Conservation (phyloP, 2,113 vertebrate species). For the Clarias magur region DNA sequence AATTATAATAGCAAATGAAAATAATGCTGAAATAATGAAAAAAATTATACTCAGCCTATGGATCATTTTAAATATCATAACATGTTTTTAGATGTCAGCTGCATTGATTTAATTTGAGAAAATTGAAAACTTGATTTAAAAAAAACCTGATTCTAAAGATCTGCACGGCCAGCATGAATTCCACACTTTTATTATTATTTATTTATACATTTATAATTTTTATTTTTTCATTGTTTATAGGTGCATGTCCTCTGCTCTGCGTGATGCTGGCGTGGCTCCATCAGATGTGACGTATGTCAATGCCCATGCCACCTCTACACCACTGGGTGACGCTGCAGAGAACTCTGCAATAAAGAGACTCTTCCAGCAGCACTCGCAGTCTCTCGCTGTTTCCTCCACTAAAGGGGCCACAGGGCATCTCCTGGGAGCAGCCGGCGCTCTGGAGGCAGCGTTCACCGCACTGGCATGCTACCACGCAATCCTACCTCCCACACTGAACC, state of each 20-base stretch:
- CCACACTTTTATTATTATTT: neutral
- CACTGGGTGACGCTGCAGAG: slow-evolving; percentile 92
- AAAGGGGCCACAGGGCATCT: slow-evolving; percentile 95
- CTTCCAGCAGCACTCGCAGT: slow-evolving; percentile 72
- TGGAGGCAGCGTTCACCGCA: slow-evolving; percentile 88
- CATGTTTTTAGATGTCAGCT: neutral
- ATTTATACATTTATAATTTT: neutral
- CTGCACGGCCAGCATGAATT: neutral
- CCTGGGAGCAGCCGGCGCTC: slow-evolving; percentile 88
- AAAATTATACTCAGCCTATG: neutral
- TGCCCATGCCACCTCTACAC: slow-evolving; percentile 94
- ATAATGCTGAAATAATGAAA: no score
- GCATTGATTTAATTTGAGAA: neutral
- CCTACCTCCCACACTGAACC: slow-evolving; percentile 91
- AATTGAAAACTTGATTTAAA: no score
- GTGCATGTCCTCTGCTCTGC: slow-evolving; percentile 92
- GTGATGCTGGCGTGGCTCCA: slow-evolving; percentile 75
- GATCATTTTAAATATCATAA: neutral
- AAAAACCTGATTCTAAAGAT: neutral
- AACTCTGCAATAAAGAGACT: slow-evolving; percentile 89
- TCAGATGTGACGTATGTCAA: slow-evolving; percentile 88
- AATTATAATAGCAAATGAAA: no score
- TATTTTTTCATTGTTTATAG: slow-evolving; percentile 63
- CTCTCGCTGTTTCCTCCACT: slow-evolving; percentile 88
- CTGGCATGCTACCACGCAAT: slow-evolving; percentile 85